Conservation (phyloP, 2,113 vertebrate species). For the Scomber japonicus region DNA sequence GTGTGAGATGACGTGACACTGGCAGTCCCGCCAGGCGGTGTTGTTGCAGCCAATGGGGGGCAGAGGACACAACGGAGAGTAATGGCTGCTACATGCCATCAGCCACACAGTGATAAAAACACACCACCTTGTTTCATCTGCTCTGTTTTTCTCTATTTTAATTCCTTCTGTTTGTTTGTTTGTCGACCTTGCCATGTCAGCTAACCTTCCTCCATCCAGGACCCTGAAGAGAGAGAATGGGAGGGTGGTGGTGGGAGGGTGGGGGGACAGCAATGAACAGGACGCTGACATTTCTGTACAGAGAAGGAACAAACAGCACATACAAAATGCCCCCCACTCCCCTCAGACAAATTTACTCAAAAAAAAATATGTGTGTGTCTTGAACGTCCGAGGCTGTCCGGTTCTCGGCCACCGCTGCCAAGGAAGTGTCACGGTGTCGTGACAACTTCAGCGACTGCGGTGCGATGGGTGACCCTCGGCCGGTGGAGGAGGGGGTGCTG, state of each 20-base stretch:
- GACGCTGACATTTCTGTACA: constrained; percentile 77
- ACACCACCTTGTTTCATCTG: constrained; percentile 71
- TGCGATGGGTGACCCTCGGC: constrained; percentile 81
- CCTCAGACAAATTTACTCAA: constrained; percentile 76
- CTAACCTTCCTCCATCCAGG: constrained; percentile 82
- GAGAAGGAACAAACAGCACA: constrained; percentile 75
- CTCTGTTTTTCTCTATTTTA: constrained; percentile 80
- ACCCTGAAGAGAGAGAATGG: constrained; percentile 58
- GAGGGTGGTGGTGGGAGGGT: constrained; percentile 24
- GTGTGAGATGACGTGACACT: constrained; percentile 74
- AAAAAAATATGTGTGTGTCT: constrained; percentile 69
- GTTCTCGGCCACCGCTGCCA: constrained; percentile 76
- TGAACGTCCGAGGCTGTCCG: constrained; percentile 73
- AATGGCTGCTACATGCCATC: constrained; percentile 77
- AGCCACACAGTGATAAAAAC: constrained; percentile 62
- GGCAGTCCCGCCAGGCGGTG: constrained; percentile 78
- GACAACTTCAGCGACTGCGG: constrained; percentile 81
- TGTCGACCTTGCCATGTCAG: constrained; percentile 85
- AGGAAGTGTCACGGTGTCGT: constrained; percentile 83
- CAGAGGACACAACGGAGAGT: constrained; percentile 81
- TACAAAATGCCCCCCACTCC: constrained; percentile 55
- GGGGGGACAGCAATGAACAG: constrained; percentile 51
- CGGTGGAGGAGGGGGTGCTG: constrained; percentile 61
- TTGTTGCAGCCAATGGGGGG: constrained; percentile 81
- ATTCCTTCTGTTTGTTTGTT: constrained; percentile 83